A percentile compares a stretch with the other conserved stretches of the same genome.
These are phyloP conservation scores for Drosophila infuscata DNA, from an alignment of 2,888 invertebrate genomes.

Conservation along the genomic window DNA sequence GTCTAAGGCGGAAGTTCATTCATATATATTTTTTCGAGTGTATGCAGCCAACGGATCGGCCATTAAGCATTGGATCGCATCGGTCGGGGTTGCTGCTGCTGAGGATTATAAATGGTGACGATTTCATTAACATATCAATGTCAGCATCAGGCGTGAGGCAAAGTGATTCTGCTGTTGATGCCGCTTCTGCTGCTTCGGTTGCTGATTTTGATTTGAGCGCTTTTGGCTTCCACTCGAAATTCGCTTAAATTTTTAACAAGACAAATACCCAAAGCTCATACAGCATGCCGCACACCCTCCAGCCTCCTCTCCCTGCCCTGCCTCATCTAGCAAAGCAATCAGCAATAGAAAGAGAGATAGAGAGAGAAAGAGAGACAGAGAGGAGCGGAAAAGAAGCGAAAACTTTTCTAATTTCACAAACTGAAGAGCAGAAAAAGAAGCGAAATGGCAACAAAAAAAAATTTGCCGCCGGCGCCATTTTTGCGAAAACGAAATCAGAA, in stretches of 20 bases:
- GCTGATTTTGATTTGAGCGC: constrained; percentile 54
- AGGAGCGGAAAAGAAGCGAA: constrained; percentile 22
- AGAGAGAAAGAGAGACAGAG: background rate
- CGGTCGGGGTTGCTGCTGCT: constrained; percentile 35
- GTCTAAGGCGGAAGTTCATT: background rate
- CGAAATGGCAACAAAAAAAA: constrained; percentile 18
- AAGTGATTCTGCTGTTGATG: constrained; percentile 6
- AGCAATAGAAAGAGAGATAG: background rate
- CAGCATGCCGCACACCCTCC: constrained; percentile 9
- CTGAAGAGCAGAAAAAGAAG: constrained; percentile 10
- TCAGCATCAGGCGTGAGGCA: constrained; percentile 53
- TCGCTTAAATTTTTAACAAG: constrained; percentile 82
- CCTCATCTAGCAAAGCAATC: constrained; percentile 38
- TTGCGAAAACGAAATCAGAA: constrained; percentile 65
- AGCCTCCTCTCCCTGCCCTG: background rate
- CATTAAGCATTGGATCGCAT: constrained; percentile 3
- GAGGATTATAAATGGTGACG: constrained; percentile 59
- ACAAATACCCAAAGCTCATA: constrained; percentile 76
- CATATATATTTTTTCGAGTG: background rate
- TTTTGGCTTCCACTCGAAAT: constrained; percentile 73
- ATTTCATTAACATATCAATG: constrained; percentile 80
- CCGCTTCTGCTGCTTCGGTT: constrained; percentile 30
- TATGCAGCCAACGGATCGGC: constrained; percentile 11
- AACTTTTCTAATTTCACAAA: constrained; percentile 78
- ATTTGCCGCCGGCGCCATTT: constrained; percentile 67